Conservation (phyloP, 2,888 invertebrate species). For the Agonopterix arenella region DNA sequence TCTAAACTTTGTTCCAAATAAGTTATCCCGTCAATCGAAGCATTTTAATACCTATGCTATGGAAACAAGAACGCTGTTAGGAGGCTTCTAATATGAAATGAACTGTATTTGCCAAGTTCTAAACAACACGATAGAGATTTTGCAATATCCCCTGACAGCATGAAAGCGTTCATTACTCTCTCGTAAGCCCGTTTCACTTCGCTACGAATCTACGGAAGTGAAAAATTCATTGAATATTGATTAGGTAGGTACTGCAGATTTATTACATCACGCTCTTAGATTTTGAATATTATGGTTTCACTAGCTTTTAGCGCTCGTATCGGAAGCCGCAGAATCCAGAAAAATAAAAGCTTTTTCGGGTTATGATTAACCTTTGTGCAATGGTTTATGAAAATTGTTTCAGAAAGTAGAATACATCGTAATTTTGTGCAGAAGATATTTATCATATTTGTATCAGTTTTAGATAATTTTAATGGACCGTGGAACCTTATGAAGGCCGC, state of each 20-base stretch:
- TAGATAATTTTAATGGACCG: too few relatives aligned
- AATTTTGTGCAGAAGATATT: too few relatives aligned
- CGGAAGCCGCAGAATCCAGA: not conserved
- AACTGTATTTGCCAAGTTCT: conserved; percentile 2
- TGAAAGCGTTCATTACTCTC: not conserved
- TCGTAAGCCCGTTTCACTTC: not conserved
- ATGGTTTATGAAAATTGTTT: too few relatives aligned
- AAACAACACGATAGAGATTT: conserved; percentile 4
- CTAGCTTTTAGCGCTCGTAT: not conserved
- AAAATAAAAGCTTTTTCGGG: too few relatives aligned
- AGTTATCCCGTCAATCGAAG: too few relatives aligned
- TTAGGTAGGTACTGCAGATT: not conserved
- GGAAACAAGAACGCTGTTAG: too few relatives aligned
- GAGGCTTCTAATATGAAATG: too few relatives aligned
- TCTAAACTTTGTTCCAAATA: not conserved
- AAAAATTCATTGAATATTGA: not conserved
- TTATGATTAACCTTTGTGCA: too few relatives aligned
- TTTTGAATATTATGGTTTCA: not conserved
- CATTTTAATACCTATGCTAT: too few relatives aligned
- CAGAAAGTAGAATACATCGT: too few relatives aligned
- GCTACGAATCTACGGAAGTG: not conserved
- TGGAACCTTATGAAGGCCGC: too few relatives aligned
- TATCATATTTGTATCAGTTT: too few relatives aligned
- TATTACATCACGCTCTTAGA: not conserved
- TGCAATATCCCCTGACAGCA: not conserved